phyloP scores from a whole-genome alignment of 2,113 vertebrate species.

The Psophia crepitans region DNA sequence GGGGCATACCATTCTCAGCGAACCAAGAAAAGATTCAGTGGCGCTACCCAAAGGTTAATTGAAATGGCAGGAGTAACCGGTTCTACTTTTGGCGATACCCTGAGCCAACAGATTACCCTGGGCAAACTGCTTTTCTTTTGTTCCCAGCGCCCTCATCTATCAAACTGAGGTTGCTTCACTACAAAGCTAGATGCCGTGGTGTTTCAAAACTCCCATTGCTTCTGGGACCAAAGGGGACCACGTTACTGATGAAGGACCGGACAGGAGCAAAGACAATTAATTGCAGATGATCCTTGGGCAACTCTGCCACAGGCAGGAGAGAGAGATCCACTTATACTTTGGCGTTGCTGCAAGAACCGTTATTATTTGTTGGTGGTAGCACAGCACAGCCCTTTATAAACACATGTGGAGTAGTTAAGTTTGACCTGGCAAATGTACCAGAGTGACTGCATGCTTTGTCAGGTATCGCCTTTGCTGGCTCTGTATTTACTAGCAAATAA shows the following conservation, averaged over 20 bases:
- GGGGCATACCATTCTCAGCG: fast-evolving
- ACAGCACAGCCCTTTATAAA: neutral
- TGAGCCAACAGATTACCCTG: neutral
- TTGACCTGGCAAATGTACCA: neutral
- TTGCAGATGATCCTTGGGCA: neutral
- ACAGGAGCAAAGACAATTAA: neutral
- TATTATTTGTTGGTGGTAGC: neutral
- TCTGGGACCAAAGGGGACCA: neutral
- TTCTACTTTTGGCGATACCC: neutral
- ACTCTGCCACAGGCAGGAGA: neutral
- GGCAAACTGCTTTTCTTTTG: neutral
- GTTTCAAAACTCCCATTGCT: neutral
- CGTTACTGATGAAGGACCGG: neutral
- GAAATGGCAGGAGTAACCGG: neutral
- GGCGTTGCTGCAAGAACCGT: neutral
- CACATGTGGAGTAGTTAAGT: neutral
- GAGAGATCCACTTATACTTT: neutral
- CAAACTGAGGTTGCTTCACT: neutral
- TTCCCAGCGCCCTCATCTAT: neutral
- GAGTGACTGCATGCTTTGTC: neutral
- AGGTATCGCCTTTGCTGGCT: neutral
- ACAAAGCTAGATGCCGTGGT: neutral
- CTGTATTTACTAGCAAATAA: neutral
- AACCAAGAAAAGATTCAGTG: neutral
- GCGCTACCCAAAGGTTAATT: neutral